These are phyloP conservation scores for Pachyramphus minor DNA, from an alignment of 2,113 vertebrate species.

Conservation along the genomic window DNA sequence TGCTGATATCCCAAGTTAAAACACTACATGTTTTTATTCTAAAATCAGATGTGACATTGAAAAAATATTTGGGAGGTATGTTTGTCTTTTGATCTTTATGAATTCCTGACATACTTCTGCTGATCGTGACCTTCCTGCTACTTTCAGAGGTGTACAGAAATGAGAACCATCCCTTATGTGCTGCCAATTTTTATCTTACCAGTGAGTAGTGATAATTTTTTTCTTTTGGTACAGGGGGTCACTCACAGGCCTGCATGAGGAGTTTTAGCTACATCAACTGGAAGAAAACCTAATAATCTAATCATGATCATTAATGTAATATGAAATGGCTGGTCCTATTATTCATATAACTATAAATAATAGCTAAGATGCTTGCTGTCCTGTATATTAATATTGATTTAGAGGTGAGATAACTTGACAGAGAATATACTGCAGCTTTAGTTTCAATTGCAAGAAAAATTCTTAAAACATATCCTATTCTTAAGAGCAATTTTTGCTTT, in stretches of 20 bases:
- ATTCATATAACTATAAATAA: neutral
- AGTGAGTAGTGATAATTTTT: neutral
- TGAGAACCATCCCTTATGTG: slow-evolving; percentile 30
- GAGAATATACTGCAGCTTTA: neutral
- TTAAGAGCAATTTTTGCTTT: no score
- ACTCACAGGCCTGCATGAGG: neutral
- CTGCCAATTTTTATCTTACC: slow-evolving; percentile 52
- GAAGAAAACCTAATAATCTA: neutral
- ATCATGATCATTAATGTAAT: neutral
- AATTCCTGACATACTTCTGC: slow-evolving; percentile 48
- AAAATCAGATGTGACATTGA: slow-evolving; percentile 4
- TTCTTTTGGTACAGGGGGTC: neutral
- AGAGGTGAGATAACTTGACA: neutral
- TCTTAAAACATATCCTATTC: neutral
- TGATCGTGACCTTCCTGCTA: slow-evolving; percentile 38
- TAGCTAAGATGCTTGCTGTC: neutral
- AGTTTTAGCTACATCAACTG: neutral
- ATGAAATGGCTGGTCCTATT: neutral
- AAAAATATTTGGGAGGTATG: slow-evolving; percentile 44
- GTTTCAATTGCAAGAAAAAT: neutral
- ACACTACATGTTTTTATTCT: neutral
- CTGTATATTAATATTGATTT: neutral
- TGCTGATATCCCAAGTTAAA: neutral
- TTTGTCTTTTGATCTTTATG: slow-evolving; percentile 54
- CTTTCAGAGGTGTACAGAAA: slow-evolving; percentile 57